phyloP scores from a whole-genome alignment of 2,888 invertebrate species.

The Coleophora flavipennella region DNA sequence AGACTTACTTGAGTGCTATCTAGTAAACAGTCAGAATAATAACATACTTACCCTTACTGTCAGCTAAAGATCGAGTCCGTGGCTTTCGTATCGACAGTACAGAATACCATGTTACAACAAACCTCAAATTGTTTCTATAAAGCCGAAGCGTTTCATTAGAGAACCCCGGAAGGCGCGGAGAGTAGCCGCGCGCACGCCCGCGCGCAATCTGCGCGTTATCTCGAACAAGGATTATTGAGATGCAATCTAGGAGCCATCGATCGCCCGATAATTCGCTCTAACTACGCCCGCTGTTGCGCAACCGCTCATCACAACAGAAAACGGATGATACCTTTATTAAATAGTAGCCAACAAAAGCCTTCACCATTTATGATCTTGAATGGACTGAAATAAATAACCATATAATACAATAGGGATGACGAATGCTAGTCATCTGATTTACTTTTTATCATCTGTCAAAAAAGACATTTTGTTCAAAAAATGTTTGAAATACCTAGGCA shows the following conservation, averaged over 20 bases:
- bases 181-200: slow-evolving; percentile 44
- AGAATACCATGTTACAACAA: no score
- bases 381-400: not conserved
- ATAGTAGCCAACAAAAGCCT: slow-evolving; percentile 42
- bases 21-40: no score
- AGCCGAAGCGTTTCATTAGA: slow-evolving; percentile 29
- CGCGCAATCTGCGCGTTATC: slow-evolving; percentile 52
- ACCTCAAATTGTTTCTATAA: slow-evolving; percentile 9
- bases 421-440: no score
- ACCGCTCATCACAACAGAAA: slow-evolving; percentile 58
- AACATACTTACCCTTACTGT: no score
- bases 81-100: no score
- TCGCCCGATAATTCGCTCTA: slow-evolving; percentile 63
- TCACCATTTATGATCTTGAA: slow-evolving; percentile 9
- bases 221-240: slow-evolving; percentile 63
- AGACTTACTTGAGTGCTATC: slow-evolving; percentile 24
- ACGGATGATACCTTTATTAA: slow-evolving; percentile 65
- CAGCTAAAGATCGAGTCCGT: no score
- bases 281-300: slow-evolving; percentile 56
- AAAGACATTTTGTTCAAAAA: no score
- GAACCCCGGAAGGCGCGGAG: slow-evolving; percentile 48
- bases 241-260: slow-evolving; percentile 67
- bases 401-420: no score
- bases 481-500: no score
- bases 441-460: no score